phyloP scores from a whole-genome alignment of 2,888 invertebrate species.

The Chrysina gloriosa region DNA sequence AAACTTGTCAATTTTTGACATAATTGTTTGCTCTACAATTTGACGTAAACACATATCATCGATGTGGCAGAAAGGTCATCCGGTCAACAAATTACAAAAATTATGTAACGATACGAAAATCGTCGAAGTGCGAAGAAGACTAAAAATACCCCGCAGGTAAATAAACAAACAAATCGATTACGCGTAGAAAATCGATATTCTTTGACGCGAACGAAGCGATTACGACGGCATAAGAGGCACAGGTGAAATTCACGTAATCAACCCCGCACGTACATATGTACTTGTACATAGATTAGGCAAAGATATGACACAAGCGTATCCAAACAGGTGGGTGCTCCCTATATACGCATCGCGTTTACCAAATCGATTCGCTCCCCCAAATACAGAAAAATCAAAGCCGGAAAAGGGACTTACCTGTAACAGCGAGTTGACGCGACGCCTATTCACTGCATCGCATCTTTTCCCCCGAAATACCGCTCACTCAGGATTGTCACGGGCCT shows the following conservation, averaged over 20 bases:
- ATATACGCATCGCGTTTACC: not conserved
- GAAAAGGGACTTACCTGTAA: slow-evolving; percentile 45
- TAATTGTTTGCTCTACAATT: too few relatives aligned
- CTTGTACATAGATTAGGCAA: not conserved
- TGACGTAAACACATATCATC: not conserved
- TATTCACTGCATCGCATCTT: slow-evolving; percentile 57
- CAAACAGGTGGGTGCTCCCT: slow-evolving; percentile 43
- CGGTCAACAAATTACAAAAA: not conserved
- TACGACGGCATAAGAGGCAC: not conserved
- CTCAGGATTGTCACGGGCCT: slow-evolving; percentile 46
- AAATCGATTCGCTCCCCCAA: slow-evolving; percentile 27
- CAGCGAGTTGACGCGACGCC: slow-evolving; percentile 44
- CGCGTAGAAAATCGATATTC: slow-evolving; percentile 23
- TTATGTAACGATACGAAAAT: not conserved
- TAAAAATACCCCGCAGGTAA: slow-evolving; percentile 19
- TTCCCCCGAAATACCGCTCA: slow-evolving; percentile 44
- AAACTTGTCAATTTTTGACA: too few relatives aligned
- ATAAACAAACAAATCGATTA: slow-evolving; percentile 35
- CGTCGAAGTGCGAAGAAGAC: not conserved
- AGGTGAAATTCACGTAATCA: not conserved
- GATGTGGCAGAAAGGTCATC: not conserved
- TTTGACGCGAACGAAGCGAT: not conserved
- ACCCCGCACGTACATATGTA: slow-evolving; percentile 3
- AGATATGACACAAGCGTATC: slow-evolving; percentile 36
- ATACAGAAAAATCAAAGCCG: slow-evolving; percentile 4